Evolutionary conservation across 2,888 invertebrate species (phyloP), one percentile per base, ranked within the genome.

Genomic region (Eudemis profundana): DNA sequence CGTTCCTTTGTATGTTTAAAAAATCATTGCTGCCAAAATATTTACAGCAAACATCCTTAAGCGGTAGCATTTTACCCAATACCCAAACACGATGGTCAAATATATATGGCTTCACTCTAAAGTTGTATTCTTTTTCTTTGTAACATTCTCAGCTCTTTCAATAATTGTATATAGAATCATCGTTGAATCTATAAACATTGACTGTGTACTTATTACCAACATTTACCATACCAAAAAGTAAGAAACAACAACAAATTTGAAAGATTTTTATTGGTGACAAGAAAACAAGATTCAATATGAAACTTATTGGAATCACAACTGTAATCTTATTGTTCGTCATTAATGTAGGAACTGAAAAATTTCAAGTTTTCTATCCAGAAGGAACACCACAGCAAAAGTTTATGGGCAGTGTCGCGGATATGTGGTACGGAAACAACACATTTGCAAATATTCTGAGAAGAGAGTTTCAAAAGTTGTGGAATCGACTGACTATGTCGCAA

Each of bases 1-100:
- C 19, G 27, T 44, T 56, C 17, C 29, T n/a, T 56, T 44, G 54
- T 27, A 42, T 56, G 54, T 44, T 56, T 56, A 27, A 40, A 29
- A 23, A 21, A 44, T 15, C 10, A 44, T n/a, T 3, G 42, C 29
- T 56, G 29, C 56, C 56, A 56, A 44, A 54, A 54, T 54, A 54
- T 54, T 54, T 40, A 8, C 12, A 4, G 15, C 0, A 42, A 27
- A 27, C 54, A 27, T 54, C 54, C 54, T 54, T 15, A 40, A 23
- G 2, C 23, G 40, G 27, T 27, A 15, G 23, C 23, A 54, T 40
- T 54, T 42, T 42, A 54, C 40, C 7, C n/a, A 17, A 27, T 17
- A 17, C 5, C 27, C 40, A 42, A 54, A 54, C 27, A 42, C 17
- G 15, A 3, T 10, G 10, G 5, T 54, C 40, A 54, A 21, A 38